These are phyloP conservation scores for Chloebia gouldiae DNA, from an alignment of 2,113 vertebrate species.

Conservation along the genomic window DNA sequence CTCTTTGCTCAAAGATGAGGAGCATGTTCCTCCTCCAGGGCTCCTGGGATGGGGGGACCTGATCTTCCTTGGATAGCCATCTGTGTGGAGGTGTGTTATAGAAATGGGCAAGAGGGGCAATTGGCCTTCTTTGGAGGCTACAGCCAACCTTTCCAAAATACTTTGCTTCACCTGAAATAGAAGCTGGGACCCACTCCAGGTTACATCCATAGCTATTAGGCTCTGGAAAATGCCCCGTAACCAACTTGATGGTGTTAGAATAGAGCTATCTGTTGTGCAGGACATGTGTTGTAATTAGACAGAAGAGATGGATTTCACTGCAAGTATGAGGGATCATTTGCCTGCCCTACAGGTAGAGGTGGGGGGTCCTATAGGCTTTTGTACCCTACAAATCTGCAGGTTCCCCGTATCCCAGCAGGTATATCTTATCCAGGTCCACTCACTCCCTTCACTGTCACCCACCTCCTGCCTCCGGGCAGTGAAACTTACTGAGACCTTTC, in stretches of 20 bases:
- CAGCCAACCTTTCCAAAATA: neutral
- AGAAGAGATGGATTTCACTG: neutral
- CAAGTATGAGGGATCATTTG: neutral
- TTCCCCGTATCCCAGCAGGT: neutral
- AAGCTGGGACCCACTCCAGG: neutral
- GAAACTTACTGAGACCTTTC: neutral
- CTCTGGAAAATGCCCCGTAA: neutral
- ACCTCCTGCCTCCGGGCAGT: neutral
- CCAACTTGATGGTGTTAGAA: neutral
- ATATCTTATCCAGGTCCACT: neutral
- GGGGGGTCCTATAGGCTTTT: neutral
- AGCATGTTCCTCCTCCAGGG: neutral
- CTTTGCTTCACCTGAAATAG: conserved; percentile 5
- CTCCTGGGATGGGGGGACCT: neutral
- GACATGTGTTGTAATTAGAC: neutral
- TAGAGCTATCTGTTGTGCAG: neutral
- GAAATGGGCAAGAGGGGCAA: neutral
- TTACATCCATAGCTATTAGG: neutral
- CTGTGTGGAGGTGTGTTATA: neutral
- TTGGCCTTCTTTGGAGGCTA: neutral
- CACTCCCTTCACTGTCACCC: neutral
- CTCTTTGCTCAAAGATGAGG: neutral
- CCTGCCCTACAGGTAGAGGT: neutral
- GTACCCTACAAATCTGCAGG: neutral
- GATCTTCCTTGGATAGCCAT: neutral